phyloP scores from a whole-genome alignment of 2,888 invertebrate genomes.

The Eupithecia pulchellata region DNA sequence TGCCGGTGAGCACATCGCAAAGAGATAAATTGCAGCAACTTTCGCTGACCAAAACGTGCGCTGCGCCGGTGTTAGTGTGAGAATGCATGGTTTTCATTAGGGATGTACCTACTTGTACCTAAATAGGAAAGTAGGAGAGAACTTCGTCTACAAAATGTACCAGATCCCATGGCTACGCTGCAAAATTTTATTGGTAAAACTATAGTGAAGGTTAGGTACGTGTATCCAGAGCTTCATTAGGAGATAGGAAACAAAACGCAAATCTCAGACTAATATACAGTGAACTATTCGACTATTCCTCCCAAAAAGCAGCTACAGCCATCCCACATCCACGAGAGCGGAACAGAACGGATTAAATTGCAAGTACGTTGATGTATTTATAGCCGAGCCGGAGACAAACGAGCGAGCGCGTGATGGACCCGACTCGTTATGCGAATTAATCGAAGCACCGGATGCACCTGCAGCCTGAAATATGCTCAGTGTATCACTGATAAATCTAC shows the following conservation, averaged over 20 bases:
- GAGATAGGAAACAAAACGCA: background rate
- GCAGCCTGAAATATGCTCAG: conserved; percentile 77
- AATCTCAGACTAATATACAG: conserved; percentile 5
- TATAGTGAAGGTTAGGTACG: background rate
- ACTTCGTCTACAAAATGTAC: background rate
- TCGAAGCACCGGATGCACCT: conserved; percentile 81
- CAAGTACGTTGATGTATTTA: conserved; percentile 85
- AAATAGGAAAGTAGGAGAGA: background rate
- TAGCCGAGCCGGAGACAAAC: conserved; percentile 83
- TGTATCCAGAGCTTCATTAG: background rate
- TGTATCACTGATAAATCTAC: conserved; percentile 52
- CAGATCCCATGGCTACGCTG: background rate
- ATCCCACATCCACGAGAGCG: conserved; percentile 62
- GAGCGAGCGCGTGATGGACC: conserved; percentile 83
- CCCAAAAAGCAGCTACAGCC: conserved; percentile 16
- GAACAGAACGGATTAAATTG: conserved; percentile 83
- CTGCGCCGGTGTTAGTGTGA: conserved; percentile 53
- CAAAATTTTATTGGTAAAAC: background rate
- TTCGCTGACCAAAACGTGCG: conserved; percentile 67
- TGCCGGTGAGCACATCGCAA: conserved; percentile 59
- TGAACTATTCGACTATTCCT: conserved; percentile 20
- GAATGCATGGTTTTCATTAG: conserved; percentile 54
- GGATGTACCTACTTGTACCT: background rate
- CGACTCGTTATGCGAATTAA: conserved; percentile 85
- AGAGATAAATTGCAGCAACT: conserved; percentile 74